Evolutionary conservation across 1,140 invertebrate genomes (phyloP).

Genomic region (Trypoxylus dichotomus): DNA sequence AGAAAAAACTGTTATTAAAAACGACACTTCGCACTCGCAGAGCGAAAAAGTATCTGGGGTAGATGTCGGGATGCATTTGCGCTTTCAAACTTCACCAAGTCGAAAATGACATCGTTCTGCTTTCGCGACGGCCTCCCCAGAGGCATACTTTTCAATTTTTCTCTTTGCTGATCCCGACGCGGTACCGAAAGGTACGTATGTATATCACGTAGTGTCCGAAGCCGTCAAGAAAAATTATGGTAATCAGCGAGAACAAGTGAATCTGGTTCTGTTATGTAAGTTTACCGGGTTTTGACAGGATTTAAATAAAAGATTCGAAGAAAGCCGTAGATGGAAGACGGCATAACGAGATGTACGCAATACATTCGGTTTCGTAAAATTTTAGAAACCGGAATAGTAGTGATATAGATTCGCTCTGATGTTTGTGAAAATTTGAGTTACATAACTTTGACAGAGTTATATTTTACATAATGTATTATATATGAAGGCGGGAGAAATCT

Average conservation of each 20-base stretch:
- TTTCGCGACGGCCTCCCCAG: neutral
- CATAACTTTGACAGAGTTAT: too few relatives aligned
- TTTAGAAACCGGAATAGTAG: neutral
- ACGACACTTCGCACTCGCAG: neutral
- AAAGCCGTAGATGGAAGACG: neutral
- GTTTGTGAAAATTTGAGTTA: too few relatives aligned
- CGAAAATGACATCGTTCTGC: neutral
- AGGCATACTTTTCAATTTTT: conserved; percentile 15
- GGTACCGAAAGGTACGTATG: neutral
- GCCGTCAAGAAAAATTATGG: conserved; percentile 1
- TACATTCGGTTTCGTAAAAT: neutral
- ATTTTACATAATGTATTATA: too few relatives aligned
- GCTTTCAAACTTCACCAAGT: neutral
- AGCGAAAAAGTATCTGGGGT: neutral
- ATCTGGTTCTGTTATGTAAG: neutral
- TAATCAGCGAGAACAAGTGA: neutral
- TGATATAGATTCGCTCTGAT: too few relatives aligned
- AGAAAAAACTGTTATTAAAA: conserved; percentile 15
- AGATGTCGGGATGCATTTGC: neutral
- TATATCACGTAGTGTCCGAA: neutral
- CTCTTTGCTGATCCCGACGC: neutral
- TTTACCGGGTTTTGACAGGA: neutral
- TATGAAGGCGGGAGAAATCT: too few relatives aligned
- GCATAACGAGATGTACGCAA: neutral
- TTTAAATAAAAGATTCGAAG: neutral